These are phyloP conservation scores for Paraplagusia blochii DNA, from an alignment of 2,113 vertebrate species.

Conservation along the genomic window DNA sequence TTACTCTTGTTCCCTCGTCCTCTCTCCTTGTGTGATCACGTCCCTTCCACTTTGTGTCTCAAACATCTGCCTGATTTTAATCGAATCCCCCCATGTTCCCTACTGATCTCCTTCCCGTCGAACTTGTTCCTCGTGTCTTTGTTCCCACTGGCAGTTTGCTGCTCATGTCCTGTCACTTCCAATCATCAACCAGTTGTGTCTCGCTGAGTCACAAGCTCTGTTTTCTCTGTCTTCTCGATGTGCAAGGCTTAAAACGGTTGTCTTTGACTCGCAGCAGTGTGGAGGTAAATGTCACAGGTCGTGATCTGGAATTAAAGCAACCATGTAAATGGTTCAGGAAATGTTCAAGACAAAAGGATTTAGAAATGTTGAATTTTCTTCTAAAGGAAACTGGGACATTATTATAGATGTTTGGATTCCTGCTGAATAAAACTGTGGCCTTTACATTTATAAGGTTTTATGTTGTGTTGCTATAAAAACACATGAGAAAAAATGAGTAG, in stretches of 20 bases:
- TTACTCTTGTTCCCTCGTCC: conserved; percentile 15
- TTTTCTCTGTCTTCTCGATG: conserved; percentile 14
- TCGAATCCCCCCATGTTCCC: conserved; percentile 28
- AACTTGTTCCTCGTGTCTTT: conserved; percentile 20
- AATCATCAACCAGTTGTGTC: conserved; percentile 38
- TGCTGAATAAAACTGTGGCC: not conserved
- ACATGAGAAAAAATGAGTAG: no score
- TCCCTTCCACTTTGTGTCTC: conserved; percentile 24
- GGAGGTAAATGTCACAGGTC: conserved; percentile 7
- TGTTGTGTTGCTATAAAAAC: not conserved
- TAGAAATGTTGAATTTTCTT: no score
- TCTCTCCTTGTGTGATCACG: conserved; percentile 44
- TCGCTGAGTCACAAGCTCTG: conserved; percentile 23
- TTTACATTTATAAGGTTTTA: not conserved
- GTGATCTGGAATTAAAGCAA: no score
- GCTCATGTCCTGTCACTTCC: no score
- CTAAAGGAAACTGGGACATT: no score
- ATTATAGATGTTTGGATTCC: not conserved
- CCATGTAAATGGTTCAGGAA: no score
- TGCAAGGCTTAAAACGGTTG: conserved; percentile 69
- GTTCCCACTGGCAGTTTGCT: conserved; percentile 5
- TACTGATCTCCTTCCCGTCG: conserved; percentile 31
- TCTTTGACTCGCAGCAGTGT: conserved; percentile 42
- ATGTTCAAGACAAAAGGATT: no score
- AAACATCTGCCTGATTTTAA: conserved; percentile 16